These are phyloP conservation scores for Pristionchus exspectatus DNA, from an alignment of 2,888 invertebrate genomes.

Conservation along the genomic window DNA sequence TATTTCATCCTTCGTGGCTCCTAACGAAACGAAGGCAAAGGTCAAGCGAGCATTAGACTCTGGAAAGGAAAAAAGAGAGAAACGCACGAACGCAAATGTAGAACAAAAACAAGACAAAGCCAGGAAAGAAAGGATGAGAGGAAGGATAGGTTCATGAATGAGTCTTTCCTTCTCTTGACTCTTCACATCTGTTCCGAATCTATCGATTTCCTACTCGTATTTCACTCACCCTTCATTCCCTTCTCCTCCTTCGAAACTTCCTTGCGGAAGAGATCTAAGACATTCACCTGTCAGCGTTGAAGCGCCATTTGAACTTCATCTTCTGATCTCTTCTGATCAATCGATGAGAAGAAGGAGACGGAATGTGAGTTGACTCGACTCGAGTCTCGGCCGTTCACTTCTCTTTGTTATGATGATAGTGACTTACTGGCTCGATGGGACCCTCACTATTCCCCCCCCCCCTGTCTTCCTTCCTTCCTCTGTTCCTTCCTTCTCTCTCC, in stretches of 20 bases:
- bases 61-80: background rate
- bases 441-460: background rate
- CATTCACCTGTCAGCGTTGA: background rate
- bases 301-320: conserved; percentile 25
- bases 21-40: background rate
- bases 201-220: conserved; percentile 8
- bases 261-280: conserved; percentile 2
- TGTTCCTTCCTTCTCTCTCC: background rate
- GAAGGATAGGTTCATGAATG: background rate
- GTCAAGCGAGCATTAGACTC: background rate
- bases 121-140: background rate
- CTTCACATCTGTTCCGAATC: conserved; percentile 17
- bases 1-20: background rate
- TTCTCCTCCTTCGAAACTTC: background rate
- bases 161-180: background rate
- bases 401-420: conserved; percentile 29
- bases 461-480: background rate
- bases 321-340: background rate
- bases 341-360: background rate
- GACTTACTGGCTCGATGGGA: background rate
- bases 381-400: background rate
- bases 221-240: conserved; percentile 12
- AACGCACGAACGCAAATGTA: background rate
- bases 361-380: background rate
- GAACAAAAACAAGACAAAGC: background rate